Percentiles rank a stretch among this genome's conserved stretches.
Conservation (phyloP, 2,797 vertebrate species). For the Xiphorhynchus erythropygius region DNA sequence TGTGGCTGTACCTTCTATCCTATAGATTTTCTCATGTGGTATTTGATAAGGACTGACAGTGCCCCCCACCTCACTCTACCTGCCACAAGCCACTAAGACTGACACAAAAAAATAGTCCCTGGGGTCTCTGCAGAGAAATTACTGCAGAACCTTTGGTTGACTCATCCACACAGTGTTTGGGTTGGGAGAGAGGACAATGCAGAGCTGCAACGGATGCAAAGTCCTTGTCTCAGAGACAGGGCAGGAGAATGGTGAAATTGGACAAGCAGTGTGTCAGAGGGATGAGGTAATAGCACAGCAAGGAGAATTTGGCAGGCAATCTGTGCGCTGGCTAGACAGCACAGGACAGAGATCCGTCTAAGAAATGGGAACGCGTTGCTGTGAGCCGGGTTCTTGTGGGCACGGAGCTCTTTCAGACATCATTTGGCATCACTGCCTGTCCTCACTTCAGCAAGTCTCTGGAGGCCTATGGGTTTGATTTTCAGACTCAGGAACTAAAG, state of each 20-base stretch:
- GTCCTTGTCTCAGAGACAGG: conserved; percentile 10
- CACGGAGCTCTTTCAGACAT: conserved; percentile 28
- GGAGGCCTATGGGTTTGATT: neutral
- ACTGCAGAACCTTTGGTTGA: neutral
- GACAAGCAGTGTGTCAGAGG: conserved; percentile 1
- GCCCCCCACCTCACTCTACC: neutral
- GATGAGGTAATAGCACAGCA: conserved; percentile 65
- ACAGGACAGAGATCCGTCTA: conserved; percentile 50
- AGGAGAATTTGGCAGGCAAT: conserved; percentile 58
- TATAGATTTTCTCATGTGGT: neutral
- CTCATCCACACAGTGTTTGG: rapidly evolving
- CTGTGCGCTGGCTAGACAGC: conserved; percentile 54
- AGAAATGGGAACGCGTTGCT: neutral
- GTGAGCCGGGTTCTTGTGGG: conserved; percentile 6
- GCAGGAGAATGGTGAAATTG: neutral
- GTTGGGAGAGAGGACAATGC: rapidly evolving
- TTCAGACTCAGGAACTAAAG: neutral
- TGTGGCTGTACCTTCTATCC: neutral
- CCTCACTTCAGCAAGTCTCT: neutral
- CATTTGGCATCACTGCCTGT: conserved; percentile 44
- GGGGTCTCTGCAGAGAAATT: neutral
- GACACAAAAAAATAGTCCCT: neutral
- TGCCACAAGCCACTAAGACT: neutral
- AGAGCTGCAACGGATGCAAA: neutral
- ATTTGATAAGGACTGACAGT: neutral